Evolutionary conservation across 2,113 vertebrate species (phyloP).

Genomic region (Benitochromis conjunctus): DNA sequence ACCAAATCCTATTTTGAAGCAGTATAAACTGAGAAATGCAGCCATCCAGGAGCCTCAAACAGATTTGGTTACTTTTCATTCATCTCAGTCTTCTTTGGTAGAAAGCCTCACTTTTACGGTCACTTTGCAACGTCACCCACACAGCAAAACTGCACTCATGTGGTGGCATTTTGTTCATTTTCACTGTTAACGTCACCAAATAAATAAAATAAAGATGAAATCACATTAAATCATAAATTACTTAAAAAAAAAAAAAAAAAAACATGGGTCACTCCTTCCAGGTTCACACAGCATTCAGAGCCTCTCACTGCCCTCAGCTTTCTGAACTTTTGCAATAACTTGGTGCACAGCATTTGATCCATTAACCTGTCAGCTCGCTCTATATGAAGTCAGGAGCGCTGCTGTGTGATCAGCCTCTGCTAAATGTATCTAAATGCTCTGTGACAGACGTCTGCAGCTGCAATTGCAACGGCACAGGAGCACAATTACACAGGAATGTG

Average conservation of each 20-base stretch:
- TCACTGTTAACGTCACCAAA: neutral
- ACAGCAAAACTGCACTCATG: neutral
- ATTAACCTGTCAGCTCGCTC: conserved; percentile 36
- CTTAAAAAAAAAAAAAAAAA: neutral
- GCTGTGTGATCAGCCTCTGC: neutral
- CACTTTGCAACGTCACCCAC: neutral
- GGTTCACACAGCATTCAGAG: neutral
- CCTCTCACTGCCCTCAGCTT: neutral
- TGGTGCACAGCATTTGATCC: neutral
- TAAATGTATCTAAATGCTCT: conserved; percentile 13
- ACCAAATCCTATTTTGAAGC: neutral
- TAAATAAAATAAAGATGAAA: neutral
- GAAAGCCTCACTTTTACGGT: neutral
- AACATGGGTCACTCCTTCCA: neutral
- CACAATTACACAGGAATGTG: conserved; percentile 51
- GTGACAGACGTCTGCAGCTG: conserved; percentile 10
- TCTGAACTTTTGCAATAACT: conserved; percentile 7
- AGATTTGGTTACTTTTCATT: neutral
- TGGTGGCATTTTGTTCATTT: neutral
- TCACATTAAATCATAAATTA: neutral
- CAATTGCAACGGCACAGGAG: conserved; percentile 2
- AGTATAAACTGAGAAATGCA: neutral
- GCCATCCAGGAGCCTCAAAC: neutral
- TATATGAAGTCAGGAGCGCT: neutral
- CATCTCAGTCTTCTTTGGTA: neutral